Evolutionary conservation across 2,113 vertebrate genomes (phyloP), one percentile per base, ranked within the genome.

Genomic region (Cyprinodon brontotheroides): DNA sequence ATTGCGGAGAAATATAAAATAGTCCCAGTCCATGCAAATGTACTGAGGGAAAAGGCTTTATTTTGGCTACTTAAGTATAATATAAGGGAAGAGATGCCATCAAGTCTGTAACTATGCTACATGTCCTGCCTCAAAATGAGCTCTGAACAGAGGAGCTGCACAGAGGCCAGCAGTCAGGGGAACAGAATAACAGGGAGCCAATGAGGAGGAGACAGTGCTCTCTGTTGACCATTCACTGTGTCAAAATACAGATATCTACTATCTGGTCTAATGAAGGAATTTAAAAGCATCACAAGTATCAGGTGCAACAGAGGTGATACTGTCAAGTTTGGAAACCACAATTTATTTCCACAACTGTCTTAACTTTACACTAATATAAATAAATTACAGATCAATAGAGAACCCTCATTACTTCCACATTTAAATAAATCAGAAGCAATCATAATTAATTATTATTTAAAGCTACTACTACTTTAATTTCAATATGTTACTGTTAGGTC

Each of bases 81-180:
- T 76, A 83, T 64, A 81, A 77, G 45, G 61, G 59, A 68, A 76
- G 63, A 40, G 70, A 79, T 68, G 73, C 65, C 71, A 63, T 65
- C 14, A 70, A 71, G 72, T 75, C 70, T 79, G 71, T 11, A 68
- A 69, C 66, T 67, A 65, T 12, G 2, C 60, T 38, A 43, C 72
- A 70, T 86, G 87, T 5, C 5, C 47, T n/a, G 86, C 66, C 59
- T 88, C 22, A 53, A 81, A 90, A 87, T 71, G 80, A 85, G 81
- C 81, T 74, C 64, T 50, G 78, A 81, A 70, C 7, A 38, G 67
- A 66, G 70, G 61, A 78, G 65, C 74, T 48, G 57, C 74, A 41
- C 82, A 74, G 72, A 86, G 86, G 80, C 80, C 85, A 89, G 37
- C 86, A 68, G 82, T 86, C 75, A 61, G 74, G 82, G 65, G 61